Conservation (phyloP, 1,140 invertebrate genomes). For the Chrysoperla carnea region DNA sequence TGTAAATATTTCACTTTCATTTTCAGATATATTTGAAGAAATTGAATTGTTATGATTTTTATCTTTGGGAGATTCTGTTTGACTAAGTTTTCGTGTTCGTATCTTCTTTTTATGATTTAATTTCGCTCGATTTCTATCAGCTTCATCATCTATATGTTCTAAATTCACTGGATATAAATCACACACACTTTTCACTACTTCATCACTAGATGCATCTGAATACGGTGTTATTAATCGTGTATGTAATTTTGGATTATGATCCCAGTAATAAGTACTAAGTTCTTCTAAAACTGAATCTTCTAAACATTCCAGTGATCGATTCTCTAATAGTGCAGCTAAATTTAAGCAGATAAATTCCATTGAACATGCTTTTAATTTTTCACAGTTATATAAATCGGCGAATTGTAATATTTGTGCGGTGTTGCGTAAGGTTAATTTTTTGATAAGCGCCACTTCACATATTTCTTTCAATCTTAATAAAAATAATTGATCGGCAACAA, state of each 20-base stretch:
- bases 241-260: constrained; percentile 24
- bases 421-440: constrained; percentile 46
- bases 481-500: constrained; percentile 51
- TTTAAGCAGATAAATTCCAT: constrained; percentile 56
- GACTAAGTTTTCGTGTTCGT: not conserved
- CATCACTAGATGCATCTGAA: constrained; percentile 31
- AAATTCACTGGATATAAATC: constrained; percentile 25
- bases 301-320: constrained; percentile 33
- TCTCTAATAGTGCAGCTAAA: constrained; percentile 45
- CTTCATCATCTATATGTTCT: constrained; percentile 18
- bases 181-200: constrained; percentile 27
- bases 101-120: constrained; percentile 14
- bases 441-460: constrained; percentile 42
- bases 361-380: constrained; percentile 42
- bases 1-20: not conserved
- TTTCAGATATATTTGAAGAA: not conserved
- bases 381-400: constrained; percentile 43
- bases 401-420: constrained; percentile 47
- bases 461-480: constrained; percentile 40
- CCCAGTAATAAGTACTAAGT: constrained; percentile 39
- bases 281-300: constrained; percentile 35
- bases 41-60: not conserved
- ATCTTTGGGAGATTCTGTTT: not conserved
- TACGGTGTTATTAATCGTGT: constrained; percentile 42
- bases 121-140: constrained; percentile 21